Evolutionary conservation across 1,140 invertebrate genomes (phyloP), one percentile per base, ranked within the genome.

Genomic region (Vanessa tameamea): DNA sequence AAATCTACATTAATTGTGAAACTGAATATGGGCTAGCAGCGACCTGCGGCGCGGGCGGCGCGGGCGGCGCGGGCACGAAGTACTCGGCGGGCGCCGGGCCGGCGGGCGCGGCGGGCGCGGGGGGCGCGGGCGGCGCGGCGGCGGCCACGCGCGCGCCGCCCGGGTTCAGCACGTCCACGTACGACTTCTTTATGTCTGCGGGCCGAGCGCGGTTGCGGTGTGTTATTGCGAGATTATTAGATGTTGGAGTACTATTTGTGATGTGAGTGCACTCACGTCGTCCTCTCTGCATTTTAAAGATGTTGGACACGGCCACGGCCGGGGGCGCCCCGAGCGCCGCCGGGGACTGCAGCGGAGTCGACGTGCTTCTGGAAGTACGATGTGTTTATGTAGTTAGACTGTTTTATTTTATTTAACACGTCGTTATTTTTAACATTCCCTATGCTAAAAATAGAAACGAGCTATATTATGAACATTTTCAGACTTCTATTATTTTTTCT

Each of bases 111-210:
- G 85, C 71, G 93, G 88, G 14, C 92, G 77, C 37, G 6, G 93
- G 83, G 67, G 75, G 63, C 50, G 78, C 75, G n/a, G 78, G 64
- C n/a, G 92, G 90, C 86, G 73, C 86, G 78, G 89, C 94, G 86
- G 72, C 85, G 78, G 89, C 57, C 85, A 87, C 47, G 14, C 75
- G 93, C 7, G 92, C 92, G 26, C 94, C 94, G 76, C 94, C 93
- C 31, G 96, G 95, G 94, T 97, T 97, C 89, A 98, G 95, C 47
- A 98, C 96, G 91, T 98, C 97, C 66, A 98, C 96, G 89, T 98
- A 98, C 65, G 96, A 96, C 84, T 95, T 95, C 88, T 96, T 95
- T 77, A 96, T 92, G 82, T 95, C 96, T 97, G 86, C 43, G 47
- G 11, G 67, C 55, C 26, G 26, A 31, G 26, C 3, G 2, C 1